Base-by-base conservation (phyloP, 2,888 invertebrate species). In the Watsonalla cultraria region DNA sequence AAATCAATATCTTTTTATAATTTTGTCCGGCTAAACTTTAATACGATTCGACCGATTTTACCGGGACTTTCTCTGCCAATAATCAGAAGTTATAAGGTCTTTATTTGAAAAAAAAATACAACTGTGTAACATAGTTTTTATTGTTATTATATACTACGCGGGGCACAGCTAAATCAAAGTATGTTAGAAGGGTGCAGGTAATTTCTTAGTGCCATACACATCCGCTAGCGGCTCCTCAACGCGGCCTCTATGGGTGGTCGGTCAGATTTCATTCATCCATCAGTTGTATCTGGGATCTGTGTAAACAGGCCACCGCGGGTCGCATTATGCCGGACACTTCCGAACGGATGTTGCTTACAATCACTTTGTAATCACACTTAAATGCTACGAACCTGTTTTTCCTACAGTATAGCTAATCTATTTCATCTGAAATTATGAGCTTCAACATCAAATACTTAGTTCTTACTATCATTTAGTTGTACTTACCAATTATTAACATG, bases 211-310 rank as follows among this genome's bases (percentile, higher is more conserved):
- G 53, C 77, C 63, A 54, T 75, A 65, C 74, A 53, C 11, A 45
- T 50, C 60, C 56, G 66, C 65, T 68, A 73, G 65, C 73, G 78
- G 73, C 76, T 78, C 78, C 78, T 80, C 74, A 58, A 70, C 61
- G 59, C 64, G 58, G 51, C 65, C 88, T 72, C 86, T 70, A 84
- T 90, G 90, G 90, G 90, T 90, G 90, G 90, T 84, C 89, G 76
- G 54, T 47, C 51, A 61, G 58, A 75, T 66, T 66, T 74, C 73
- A 76, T 80, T 83, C 78, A 78, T 68, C 64, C 68, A 66, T 64
- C 62, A 65, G 65, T 74, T 76, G 76, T 76, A 63, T 70, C 61
- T 58, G 59, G 70, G 70, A 74, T 78, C 72, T 76, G 76, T 74
- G 75, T 80, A 84, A 83, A 86, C 85, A 86, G 78, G 59, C 72